These are phyloP conservation scores for Trichonephila clavata DNA, from an alignment of 1,140 invertebrate species.

Conservation along the genomic window DNA sequence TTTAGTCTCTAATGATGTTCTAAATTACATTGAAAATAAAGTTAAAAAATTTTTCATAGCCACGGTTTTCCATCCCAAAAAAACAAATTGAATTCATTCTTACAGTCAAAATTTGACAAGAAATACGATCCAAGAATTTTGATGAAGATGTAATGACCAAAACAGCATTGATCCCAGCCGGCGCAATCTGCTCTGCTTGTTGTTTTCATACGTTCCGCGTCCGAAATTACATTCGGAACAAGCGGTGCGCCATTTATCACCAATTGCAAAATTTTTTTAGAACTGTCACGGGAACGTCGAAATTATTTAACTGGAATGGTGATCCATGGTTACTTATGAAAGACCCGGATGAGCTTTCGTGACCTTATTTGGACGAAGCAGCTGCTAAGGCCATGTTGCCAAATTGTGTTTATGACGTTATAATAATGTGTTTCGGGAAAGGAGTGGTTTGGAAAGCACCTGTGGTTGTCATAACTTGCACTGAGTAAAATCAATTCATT, in stretches of 20 bases:
- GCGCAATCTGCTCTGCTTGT: neutral
- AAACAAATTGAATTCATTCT: no score
- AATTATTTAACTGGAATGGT: neutral
- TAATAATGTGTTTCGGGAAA: neutral
- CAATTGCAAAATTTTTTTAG: neutral
- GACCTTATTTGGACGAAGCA: slow-evolving; percentile 25
- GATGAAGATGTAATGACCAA: no score
- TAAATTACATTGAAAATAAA: no score
- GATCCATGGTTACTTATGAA: neutral
- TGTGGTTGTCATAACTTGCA: neutral
- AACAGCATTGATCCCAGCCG: no score
- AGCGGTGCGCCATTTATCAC: neutral
- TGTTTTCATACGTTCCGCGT: neutral
- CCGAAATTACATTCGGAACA: neutral
- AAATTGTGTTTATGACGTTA: no score
- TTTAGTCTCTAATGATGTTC: no score
- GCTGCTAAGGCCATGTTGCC: neutral
- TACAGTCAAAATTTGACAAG: no score
- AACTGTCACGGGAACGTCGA: neutral
- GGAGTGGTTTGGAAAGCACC: neutral
- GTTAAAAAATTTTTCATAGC: no score
- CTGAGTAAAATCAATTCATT: no score
- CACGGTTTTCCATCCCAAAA: no score
- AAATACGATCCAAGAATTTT: no score
- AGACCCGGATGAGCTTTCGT: neutral